Evolutionary conservation across 2,113 vertebrate species (phyloP).

Genomic region (Epinephelus cyanopodus): DNA sequence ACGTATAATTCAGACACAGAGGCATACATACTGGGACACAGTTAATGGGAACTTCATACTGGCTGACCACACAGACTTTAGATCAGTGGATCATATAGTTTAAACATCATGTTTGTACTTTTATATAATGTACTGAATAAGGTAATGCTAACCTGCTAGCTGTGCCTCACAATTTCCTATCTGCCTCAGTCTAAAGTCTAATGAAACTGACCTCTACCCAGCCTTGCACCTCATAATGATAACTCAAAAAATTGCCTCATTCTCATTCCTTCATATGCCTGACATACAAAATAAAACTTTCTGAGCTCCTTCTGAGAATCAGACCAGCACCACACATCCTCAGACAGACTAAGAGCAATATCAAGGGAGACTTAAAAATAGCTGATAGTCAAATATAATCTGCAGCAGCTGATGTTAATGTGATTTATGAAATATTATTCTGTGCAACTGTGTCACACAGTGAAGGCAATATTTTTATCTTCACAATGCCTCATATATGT

Average conservation of each 20-base stretch:
- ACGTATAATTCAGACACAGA: constrained; percentile 1
- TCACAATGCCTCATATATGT: not conserved
- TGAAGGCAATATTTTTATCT: not conserved
- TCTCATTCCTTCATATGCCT: not conserved
- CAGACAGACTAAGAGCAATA: not conserved
- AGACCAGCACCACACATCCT: not conserved
- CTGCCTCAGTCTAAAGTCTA: not conserved
- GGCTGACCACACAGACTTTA: constrained; percentile 15
- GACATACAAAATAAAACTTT: not conserved
- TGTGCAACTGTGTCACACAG: not conserved
- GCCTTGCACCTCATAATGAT: not conserved
- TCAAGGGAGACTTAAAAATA: not conserved
- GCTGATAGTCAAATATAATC: not conserved
- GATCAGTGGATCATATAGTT: constrained; percentile 9
- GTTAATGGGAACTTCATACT: not conserved
- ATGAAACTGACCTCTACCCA: not conserved
- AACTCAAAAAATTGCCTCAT: not conserved
- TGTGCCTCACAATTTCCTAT: not conserved
- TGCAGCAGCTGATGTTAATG: not conserved
- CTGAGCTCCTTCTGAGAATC: not conserved
- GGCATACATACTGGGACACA: constrained; percentile 2
- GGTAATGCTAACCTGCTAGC: not conserved
- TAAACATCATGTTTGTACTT: not conserved
- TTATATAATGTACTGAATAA: not conserved
- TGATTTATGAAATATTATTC: not conserved